Evolutionary conservation across 2,797 vertebrate species (phyloP), one percentile per base, ranked within the genome.

Genomic region (Selene dorsalis): DNA sequence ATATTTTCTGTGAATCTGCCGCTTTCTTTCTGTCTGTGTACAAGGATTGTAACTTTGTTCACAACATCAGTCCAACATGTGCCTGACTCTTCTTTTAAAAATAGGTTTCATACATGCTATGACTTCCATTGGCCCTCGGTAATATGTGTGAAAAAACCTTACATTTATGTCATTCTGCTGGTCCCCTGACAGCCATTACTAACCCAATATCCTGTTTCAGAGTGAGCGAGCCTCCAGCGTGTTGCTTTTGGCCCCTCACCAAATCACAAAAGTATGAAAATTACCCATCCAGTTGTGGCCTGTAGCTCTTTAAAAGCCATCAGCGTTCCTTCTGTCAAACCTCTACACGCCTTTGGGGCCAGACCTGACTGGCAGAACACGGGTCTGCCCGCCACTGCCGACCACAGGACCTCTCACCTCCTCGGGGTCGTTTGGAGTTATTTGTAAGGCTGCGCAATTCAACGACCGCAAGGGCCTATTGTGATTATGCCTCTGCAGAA

Each of bases 151-250:
- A 87, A 91, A 83, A 82, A 88, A 84, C 73, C 69, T 84, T 73
- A 70, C 82, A 88, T 94, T 90, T 88, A 87, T 94, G 93, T 94
- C 91, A 88, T 88, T 85, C 75, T 88, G 86, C 70, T 20, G 76
- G 89, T 95, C 94, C 93, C 94, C 82, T 78, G 91, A 91, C 88
- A 89, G 92, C 91, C 93, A 94, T 95, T 94, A 93, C 92, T 91
- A 93, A 93, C 86, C 91, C 87, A 94, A 94, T 95, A 95, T 95
- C 95, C 94, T 93, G 93, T 94, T 95, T 89, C 93, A 92, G 94
- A 94, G 93, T 88, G 91, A 91, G 82, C 43, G 79, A 87, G 87
- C 87, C 93, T 93, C 71, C 76, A 81, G 88, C 87, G 62, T 95
- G 94, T 94, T 95, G 90, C 88, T 90, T 83, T 96, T 96, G 94